Evolutionary conservation across 2,113 vertebrate genomes (phyloP).

Genomic region (Podilymbus podiceps): DNA sequence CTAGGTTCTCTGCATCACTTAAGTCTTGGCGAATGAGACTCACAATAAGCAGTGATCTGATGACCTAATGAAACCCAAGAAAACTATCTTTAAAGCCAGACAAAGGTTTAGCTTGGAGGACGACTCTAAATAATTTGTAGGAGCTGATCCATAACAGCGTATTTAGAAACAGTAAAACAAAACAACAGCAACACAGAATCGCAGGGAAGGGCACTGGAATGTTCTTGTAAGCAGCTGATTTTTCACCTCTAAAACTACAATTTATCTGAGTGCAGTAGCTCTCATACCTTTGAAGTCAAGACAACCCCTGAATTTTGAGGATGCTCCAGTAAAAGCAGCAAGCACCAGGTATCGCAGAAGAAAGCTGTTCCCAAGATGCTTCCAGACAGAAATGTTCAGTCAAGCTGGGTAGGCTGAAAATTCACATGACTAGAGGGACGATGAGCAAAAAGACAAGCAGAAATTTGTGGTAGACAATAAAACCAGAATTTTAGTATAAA

Average conservation of each 20-base stretch:
- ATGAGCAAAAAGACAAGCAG: neutral
- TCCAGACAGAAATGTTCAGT: neutral
- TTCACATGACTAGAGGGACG: fast-evolving
- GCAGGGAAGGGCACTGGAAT: neutral
- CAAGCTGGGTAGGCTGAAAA: neutral
- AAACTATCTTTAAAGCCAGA: neutral
- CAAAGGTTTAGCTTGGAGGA: neutral
- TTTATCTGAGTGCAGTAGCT: neutral
- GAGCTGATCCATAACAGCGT: neutral
- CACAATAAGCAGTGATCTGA: neutral
- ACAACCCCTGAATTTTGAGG: neutral
- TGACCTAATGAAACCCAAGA: neutral
- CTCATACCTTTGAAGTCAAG: neutral
- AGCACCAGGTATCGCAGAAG: neutral
- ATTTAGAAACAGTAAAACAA: neutral
- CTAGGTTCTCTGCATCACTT: neutral
- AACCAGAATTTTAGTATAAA: neutral
- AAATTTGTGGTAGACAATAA: neutral
- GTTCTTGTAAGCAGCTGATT: neutral
- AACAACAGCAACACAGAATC: neutral
- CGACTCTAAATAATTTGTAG: neutral
- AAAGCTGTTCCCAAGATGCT: neutral
- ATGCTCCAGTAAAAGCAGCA: neutral
- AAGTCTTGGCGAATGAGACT: neutral
- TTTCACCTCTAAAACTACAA: neutral